phyloP scores from a whole-genome alignment of 2,797 vertebrate species.

The Oceanodroma leucorhoa region DNA sequence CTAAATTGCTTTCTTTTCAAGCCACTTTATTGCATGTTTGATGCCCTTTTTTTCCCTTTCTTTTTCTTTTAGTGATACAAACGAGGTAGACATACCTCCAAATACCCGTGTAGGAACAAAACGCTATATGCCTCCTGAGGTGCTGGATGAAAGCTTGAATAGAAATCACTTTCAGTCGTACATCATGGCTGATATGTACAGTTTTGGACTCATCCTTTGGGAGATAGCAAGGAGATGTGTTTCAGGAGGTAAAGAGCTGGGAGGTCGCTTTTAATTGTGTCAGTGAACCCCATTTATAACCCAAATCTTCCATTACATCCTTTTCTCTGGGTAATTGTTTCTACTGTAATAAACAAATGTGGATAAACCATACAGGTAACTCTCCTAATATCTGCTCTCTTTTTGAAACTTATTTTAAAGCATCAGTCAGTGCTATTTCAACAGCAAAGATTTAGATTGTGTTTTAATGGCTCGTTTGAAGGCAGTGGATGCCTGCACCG shows the following conservation, averaged over 20 bases:
- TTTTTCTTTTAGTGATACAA: conserved; percentile 84
- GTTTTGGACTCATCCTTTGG: conserved; percentile 96
- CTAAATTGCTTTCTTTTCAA: not conserved
- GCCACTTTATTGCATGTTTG: not conserved
- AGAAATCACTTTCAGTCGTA: conserved; percentile 94
- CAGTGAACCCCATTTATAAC: not conserved
- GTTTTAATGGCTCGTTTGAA: not conserved
- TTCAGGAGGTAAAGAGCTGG: conserved; percentile 84
- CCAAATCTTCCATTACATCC: not conserved
- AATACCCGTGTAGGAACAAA: conserved; percentile 97
- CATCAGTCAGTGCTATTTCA: not conserved
- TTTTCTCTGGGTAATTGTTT: not conserved
- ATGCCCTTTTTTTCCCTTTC: not conserved
- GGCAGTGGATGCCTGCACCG: not conserved
- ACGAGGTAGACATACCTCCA: conserved; percentile 93
- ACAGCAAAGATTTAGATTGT: not conserved
- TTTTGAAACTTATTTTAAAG: not conserved
- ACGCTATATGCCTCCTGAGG: conserved; percentile 96
- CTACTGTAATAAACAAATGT: not conserved
- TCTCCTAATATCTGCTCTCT: not conserved
- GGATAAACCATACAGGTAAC: not conserved
- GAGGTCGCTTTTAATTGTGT: not conserved
- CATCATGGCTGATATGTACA: conserved; percentile 99
- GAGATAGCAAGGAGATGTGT: conserved; percentile 91
- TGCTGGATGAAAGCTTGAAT: conserved; percentile 93